phyloP scores from a whole-genome alignment of 2,113 vertebrate genomes.

The Rhinopomastus cyanomelas region DNA sequence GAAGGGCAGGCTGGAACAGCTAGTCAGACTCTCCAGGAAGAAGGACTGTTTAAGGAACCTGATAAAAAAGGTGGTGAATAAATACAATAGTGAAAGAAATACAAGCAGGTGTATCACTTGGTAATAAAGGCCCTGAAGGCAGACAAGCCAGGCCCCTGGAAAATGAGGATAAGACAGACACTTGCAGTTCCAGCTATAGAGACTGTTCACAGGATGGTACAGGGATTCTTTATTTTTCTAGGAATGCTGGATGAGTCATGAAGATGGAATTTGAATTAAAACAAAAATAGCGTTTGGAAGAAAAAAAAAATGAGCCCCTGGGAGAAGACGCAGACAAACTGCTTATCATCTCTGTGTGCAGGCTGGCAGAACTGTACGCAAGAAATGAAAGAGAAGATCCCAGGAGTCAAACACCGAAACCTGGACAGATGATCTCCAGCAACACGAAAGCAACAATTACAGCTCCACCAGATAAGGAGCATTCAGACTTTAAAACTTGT shows the following conservation, averaged over 20 bases:
- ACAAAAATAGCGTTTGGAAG: not conserved
- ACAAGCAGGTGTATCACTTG: not conserved
- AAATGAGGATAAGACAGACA: not conserved
- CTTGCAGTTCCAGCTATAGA: not conserved
- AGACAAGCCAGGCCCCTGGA: not conserved
- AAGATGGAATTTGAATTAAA: not conserved
- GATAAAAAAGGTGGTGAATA: not conserved
- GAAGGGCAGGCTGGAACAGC: not conserved
- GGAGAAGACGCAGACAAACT: not conserved
- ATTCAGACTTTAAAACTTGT: not conserved
- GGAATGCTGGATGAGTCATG: not conserved
- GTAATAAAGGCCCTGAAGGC: not conserved
- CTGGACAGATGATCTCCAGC: not conserved
- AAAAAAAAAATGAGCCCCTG: accelerated
- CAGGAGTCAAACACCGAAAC: not conserved
- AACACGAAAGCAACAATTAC: not conserved
- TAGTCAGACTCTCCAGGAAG: not conserved
- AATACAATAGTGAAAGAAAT: not conserved
- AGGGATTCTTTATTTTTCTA: not conserved
- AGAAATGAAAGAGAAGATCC: not conserved
- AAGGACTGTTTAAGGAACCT: not conserved
- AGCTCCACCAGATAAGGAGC: not conserved
- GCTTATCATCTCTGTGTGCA: not conserved
- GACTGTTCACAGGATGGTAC: not conserved
- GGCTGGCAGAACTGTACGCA: not conserved